Conservation (phyloP, 2,797 vertebrate species). For the Buphagus erythrorhynchus region DNA sequence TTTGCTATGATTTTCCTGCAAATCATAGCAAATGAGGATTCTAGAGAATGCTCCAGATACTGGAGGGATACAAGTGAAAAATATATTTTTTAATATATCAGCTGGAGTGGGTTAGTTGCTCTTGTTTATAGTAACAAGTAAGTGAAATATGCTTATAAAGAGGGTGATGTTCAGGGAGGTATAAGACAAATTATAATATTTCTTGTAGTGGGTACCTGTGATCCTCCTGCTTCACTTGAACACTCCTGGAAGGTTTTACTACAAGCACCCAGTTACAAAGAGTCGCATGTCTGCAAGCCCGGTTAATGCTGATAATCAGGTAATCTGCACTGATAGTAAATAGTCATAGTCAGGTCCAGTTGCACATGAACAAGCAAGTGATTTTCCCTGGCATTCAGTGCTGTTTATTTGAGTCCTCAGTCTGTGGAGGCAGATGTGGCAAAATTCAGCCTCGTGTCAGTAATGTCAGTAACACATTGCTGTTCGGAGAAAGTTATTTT, state of each 20-base stretch:
- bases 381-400: neutral
- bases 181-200: neutral
- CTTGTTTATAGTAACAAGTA: constrained; percentile 9
- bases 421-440: constrained; percentile 1
- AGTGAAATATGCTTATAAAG: neutral
- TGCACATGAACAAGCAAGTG: neutral
- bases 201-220: neutral
- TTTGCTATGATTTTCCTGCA: constrained; percentile 27
- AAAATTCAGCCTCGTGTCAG: neutral
- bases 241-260: neutral
- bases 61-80: neutral
- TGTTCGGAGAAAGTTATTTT: neutral
- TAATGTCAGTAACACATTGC: neutral
- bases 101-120: neutral
- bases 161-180: neutral
- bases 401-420: neutral
- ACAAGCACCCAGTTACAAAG: neutral
- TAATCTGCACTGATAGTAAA: neutral
- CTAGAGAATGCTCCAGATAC: neutral
- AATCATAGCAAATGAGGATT: neutral
- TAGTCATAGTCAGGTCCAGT: neutral
- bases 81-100: neutral
- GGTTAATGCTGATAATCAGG: neutral
- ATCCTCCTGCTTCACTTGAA: neutral
- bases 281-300: neutral